Evolutionary conservation across 2,888 invertebrate species (phyloP).

Genomic region (Antitype chi): DNA sequence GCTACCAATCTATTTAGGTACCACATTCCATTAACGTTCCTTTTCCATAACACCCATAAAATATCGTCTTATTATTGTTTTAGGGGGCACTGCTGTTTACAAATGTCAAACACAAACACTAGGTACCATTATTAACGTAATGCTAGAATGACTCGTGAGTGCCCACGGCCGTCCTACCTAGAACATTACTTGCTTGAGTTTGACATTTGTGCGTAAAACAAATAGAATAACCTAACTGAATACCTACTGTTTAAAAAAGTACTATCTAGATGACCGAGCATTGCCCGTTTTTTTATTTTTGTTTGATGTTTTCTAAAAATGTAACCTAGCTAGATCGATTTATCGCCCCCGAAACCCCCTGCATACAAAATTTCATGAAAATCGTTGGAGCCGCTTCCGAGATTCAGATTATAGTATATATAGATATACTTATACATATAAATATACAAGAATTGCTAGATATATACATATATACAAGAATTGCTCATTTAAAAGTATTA

Average conservation of each 20-base stretch:
- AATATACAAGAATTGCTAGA: no score
- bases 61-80: background rate
- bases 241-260: background rate
- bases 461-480: no score
- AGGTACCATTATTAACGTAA: slow-evolving; percentile 10
- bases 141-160: background rate
- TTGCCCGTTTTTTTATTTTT: no score
- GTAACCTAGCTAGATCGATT: no score
- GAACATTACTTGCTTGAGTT: slow-evolving; percentile 1
- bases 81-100: slow-evolving; percentile 9
- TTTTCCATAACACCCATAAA: background rate
- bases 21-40: slow-evolving; percentile 7
- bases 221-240: background rate
- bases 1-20: background rate
- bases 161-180: background rate
- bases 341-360: no score
- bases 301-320: no score
- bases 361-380: no score
- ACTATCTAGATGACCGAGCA: no score
- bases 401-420: no score
- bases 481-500: no score
- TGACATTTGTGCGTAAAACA: background rate
- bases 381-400: no score
- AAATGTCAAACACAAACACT: slow-evolving; percentile 18
- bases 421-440: no score